Percentiles rank a stretch among this genome's conserved stretches.
Conservation (phyloP, 2,888 invertebrate genomes). For the Pedicia rivosa region DNA sequence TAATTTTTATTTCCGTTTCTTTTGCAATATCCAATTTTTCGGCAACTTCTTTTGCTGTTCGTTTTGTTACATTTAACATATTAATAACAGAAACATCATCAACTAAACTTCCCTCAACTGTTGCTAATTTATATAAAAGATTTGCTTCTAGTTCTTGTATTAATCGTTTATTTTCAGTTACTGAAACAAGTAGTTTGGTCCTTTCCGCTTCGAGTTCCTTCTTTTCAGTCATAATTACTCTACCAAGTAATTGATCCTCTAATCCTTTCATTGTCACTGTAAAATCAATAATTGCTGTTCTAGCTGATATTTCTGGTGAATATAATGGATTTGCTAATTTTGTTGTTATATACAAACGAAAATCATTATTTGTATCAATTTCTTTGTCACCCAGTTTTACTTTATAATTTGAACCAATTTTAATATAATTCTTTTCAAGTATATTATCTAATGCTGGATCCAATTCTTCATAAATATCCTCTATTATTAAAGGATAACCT, state of each 20-base stretch:
- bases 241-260: conserved; percentile 65
- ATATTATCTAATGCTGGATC: conserved; percentile 70
- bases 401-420: conserved; percentile 56
- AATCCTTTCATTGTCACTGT: conserved; percentile 75
- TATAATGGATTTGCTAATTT: conserved; percentile 72
- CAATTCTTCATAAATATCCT: conserved; percentile 63
- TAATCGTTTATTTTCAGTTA: conserved; percentile 57
- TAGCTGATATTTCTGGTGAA: conserved; percentile 68
- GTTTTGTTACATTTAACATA: conserved; percentile 56
- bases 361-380: conserved; percentile 48
- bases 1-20: conserved; percentile 61
- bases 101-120: conserved; percentile 62
- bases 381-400: conserved; percentile 71
- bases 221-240: conserved; percentile 63
- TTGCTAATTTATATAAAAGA: conserved; percentile 61
- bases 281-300: conserved; percentile 68
- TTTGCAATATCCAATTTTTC: conserved; percentile 59
- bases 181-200: conserved; percentile 56
- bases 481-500: conserved; percentile 60
- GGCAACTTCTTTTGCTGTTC: conserved; percentile 59
- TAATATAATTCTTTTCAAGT: conserved; percentile 67
- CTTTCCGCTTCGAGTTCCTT: conserved; percentile 62
- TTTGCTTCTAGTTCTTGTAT: conserved; percentile 68
- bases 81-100: conserved; percentile 66
- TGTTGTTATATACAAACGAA: conserved; percentile 63